Base-by-base conservation (phyloP, 2,888 invertebrate species). In the Cheilosia urbana region DNA sequence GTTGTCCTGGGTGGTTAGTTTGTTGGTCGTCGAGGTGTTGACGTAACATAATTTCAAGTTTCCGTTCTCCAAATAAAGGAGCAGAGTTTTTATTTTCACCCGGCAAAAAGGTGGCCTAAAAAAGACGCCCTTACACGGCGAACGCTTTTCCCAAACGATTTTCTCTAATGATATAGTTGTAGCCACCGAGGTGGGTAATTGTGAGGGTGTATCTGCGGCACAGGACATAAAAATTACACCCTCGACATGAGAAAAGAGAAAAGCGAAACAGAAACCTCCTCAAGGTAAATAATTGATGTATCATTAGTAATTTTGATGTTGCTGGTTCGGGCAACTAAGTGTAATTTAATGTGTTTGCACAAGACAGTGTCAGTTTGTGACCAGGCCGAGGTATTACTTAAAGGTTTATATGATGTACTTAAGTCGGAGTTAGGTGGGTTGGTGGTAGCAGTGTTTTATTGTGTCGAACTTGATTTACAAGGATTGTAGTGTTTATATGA, bases 311-410 rank as follows among this genome's bases (percentile, higher is more conserved):
- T 77, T 85, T 85, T 9, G 81, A 71, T 77, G 66, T 68, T 76
- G 65, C 45, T 62, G 62, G 80, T 76, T 68, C 62, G 76, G 53
- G 49, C 71, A 55, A 55, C 80, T 85, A 85, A 85, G 85, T 85
- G 85, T 85, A 85, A 85, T 81, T 85, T 85, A 85, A 85, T 85
- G 85, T 85, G 85, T 85, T 85, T 85, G 81, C 81, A 85, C 81
- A 81, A 72, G 75, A 71, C 68, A 79, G 80, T 73, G 78, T 77
- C 72, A 76, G 71, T 49, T 73, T 76, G 73, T 57, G 42, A 62
- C 30, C 45, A 30, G 68, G 30, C 53, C 73, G 58, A 68, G n/a
- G 45, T 69, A 63, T 75, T 79, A 71, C 79, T 84, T 66, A 80
- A 84, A 75, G 79, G 37, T 65, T 49, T 58, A 60, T 58, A 60